These are phyloP conservation scores for Peromyscus maniculatus DNA, from an alignment of 2,113 vertebrate genomes.

Conservation along the genomic window DNA sequence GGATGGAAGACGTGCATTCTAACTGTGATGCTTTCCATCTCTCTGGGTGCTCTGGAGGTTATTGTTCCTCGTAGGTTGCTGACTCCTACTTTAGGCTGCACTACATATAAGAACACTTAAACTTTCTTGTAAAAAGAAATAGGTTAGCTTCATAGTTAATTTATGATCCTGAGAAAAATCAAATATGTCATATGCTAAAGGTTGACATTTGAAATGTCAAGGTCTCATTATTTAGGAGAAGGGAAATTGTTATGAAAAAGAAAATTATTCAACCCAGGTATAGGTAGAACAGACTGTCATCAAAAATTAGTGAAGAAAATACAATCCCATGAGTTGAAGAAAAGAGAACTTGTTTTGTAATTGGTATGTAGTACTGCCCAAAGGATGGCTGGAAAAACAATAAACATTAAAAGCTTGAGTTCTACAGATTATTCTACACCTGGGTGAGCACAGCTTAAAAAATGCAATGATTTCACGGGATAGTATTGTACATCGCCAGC, in stretches of 20 bases:
- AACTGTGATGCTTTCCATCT: not conserved
- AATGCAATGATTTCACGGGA: slow-evolving; percentile 68
- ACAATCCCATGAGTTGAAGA: slow-evolving; percentile 39
- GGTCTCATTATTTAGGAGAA: slow-evolving; percentile 76
- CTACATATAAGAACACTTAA: not conserved
- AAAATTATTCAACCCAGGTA: slow-evolving; percentile 72
- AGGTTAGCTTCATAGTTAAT: slow-evolving; percentile 64
- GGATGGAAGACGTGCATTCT: not conserved
- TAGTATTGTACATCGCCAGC: slow-evolving; percentile 66
- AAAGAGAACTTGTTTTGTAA: slow-evolving; percentile 69
- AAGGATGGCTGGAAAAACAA: slow-evolving; percentile 61
- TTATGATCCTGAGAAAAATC: slow-evolving; percentile 78
- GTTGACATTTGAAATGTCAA: slow-evolving; percentile 81
- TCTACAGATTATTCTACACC: slow-evolving; percentile 67
- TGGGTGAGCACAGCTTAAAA: slow-evolving; percentile 71
- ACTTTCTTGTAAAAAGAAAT: slow-evolving; percentile 63
- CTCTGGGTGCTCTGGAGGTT: not conserved
- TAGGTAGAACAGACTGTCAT: slow-evolving; percentile 7
- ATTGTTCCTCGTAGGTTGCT: not conserved
- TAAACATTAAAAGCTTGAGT: slow-evolving; percentile 60
- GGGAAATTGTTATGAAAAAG: slow-evolving; percentile 56
- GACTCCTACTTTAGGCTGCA: not conserved
- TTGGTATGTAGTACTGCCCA: slow-evolving; percentile 6
- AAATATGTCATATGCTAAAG: slow-evolving; percentile 81
- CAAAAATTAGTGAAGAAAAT: slow-evolving; percentile 56